phyloP scores from a whole-genome alignment of 2,888 invertebrate species.

The Strigamia maritima region DNA sequence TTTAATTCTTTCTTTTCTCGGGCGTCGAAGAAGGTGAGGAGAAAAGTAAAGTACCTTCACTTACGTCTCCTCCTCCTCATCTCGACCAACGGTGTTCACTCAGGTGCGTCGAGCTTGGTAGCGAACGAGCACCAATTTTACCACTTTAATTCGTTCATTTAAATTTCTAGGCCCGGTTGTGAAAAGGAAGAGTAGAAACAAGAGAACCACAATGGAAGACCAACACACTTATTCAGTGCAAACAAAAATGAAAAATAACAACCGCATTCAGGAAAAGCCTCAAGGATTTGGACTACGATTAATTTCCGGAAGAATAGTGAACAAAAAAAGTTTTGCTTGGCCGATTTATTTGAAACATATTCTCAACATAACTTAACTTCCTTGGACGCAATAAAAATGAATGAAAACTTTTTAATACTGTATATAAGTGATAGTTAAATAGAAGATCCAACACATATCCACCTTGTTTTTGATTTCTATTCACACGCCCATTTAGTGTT shows the following conservation, averaged over 20 bases:
- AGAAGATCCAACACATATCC: not conserved
- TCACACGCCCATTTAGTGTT: not conserved
- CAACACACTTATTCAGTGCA: not conserved
- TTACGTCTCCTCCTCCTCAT: not conserved
- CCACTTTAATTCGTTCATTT: constrained; percentile 10
- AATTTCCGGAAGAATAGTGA: not conserved
- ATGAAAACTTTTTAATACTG: not conserved
- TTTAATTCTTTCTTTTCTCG: constrained; percentile 9
- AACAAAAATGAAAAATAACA: not conserved
- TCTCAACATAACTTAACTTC: not conserved
- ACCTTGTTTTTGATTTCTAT: not conserved
- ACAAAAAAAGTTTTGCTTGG: not conserved
- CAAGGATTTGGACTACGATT: constrained; percentile 2
- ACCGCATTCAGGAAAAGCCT: constrained; percentile 5
- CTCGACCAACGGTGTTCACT: constrained; percentile 6
- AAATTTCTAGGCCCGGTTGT: constrained; percentile 1
- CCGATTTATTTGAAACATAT: not conserved
- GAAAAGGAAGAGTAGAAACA: not conserved
- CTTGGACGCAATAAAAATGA: not conserved
- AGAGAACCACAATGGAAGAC: constrained; percentile 5
- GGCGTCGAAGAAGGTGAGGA: not conserved
- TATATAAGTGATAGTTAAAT: not conserved
- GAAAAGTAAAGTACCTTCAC: not conserved
- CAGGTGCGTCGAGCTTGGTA: constrained; percentile 10
- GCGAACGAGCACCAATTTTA: constrained; percentile 6